Evolutionary conservation across 2,888 invertebrate species (phyloP).

Genomic region (Eupithecia vulgata): DNA sequence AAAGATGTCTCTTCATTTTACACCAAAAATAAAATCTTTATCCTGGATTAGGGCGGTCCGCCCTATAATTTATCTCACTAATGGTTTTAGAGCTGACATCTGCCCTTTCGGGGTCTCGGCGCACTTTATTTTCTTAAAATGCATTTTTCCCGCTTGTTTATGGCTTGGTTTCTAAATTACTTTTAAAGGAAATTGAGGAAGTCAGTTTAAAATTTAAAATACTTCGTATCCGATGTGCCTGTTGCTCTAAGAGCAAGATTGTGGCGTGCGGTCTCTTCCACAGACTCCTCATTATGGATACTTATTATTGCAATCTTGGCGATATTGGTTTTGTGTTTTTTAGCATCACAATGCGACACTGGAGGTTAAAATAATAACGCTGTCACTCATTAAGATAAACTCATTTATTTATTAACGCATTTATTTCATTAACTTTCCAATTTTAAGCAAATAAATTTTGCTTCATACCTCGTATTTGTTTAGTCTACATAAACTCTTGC

Average conservation of each 20-base stretch:
- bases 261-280: background rate
- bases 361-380: background rate
- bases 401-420: too few relatives aligned
- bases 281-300: background rate
- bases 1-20: slow-evolving; percentile 76
- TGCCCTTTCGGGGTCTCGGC: slow-evolving; percentile 67
- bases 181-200: slow-evolving; percentile 32
- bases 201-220: background rate
- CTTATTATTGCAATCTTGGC: background rate
- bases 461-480: background rate
- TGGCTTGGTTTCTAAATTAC: slow-evolving; percentile 43
- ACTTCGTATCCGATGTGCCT: background rate
- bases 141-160: slow-evolving; percentile 50
- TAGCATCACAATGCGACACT: background rate
- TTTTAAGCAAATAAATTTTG: background rate
- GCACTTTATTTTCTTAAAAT: slow-evolving; percentile 54
- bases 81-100: slow-evolving; percentile 78
- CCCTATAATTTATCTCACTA: slow-evolving; percentile 75
- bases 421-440: background rate
- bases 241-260: background rate
- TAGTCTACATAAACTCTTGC: background rate
- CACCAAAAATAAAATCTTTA: slow-evolving; percentile 79
- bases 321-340: background rate
- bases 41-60: slow-evolving; percentile 63
- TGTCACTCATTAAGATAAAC: too few relatives aligned